Conservation (phyloP, 2,113 vertebrate species). For the Origma solitaria region DNA sequence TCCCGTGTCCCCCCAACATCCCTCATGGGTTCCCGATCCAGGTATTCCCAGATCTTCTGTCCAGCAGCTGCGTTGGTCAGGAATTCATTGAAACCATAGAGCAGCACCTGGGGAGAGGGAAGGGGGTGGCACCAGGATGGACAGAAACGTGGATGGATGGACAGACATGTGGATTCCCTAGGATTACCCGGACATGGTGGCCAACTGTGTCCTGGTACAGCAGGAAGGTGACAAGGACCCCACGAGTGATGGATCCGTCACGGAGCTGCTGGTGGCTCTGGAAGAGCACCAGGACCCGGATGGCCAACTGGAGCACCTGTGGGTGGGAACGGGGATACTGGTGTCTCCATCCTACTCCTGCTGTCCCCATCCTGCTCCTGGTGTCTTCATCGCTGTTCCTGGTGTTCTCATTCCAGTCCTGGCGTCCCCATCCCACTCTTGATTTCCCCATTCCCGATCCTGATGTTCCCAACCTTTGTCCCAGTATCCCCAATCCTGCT, state of each 20-base stretch:
- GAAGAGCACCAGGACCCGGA: neutral
- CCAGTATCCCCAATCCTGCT: neutral
- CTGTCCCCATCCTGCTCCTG: neutral
- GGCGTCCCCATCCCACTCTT: neutral
- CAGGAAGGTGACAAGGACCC: neutral
- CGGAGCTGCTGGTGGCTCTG: neutral
- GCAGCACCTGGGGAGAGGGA: neutral
- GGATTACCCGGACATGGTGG: neutral
- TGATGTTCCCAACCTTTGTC: neutral
- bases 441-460: neutral
- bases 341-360: accelerated
- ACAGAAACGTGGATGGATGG: too few relatives aligned
- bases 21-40: neutral
- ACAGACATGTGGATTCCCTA: neutral
- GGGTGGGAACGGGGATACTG: neutral
- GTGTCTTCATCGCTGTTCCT: neutral
- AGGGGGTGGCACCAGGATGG: neutral
- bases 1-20: accelerated
- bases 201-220: neutral
- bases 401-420: too few relatives aligned
- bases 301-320: neutral
- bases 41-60: neutral
- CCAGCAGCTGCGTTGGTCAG: neutral
- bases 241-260: neutral
- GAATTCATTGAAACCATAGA: neutral